phyloP scores from a whole-genome alignment of 2,797 vertebrate species.

The Sebastolobus alascanus region DNA sequence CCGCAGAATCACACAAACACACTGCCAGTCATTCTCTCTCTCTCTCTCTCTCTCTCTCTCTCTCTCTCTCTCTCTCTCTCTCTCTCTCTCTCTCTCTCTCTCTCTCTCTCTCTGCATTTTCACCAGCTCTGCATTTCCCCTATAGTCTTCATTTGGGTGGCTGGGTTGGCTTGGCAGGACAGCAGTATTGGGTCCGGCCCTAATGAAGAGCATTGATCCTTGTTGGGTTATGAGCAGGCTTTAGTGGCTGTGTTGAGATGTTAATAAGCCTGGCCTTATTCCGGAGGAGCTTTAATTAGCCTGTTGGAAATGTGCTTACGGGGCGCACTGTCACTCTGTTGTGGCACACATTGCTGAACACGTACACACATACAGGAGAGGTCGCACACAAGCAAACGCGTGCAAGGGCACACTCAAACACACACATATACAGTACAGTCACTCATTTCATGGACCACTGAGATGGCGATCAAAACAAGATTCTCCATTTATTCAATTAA shows the following conservation, averaged over 20 bases:
- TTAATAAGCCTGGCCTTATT: conserved; percentile 86
- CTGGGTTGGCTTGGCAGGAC: conserved; percentile 64
- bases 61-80: conserved; percentile 3
- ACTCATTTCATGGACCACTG: conserved; percentile 82
- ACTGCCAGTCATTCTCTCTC: neutral
- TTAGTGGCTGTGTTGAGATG: conserved; percentile 78
- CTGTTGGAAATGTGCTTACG: conserved; percentile 87
- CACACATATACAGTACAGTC: conserved; percentile 34
- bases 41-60: neutral
- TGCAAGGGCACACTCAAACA: conserved; percentile 35
- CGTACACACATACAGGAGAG: conserved; percentile 35
- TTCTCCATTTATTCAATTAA: conserved; percentile 79
- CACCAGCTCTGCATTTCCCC: conserved; percentile 63
- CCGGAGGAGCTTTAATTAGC: conserved; percentile 87
- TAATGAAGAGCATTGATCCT: conserved; percentile 87
- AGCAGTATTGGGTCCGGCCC: conserved; percentile 66
- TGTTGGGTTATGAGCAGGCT: conserved; percentile 81
- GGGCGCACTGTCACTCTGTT: conserved; percentile 79
- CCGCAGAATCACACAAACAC: conserved; percentile 25
- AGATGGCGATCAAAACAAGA: conserved; percentile 76
- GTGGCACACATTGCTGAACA: conserved; percentile 68
- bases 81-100: neutral
- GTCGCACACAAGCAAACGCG: conserved; percentile 23
- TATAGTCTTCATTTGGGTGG: conserved; percentile 55
- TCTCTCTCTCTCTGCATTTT: conserved; percentile 33